A percentile compares a stretch with the other conserved stretches of the same genome.
Evolutionary conservation across 2,888 invertebrate species (phyloP).

Genomic region (Andrena dorsata): DNA sequence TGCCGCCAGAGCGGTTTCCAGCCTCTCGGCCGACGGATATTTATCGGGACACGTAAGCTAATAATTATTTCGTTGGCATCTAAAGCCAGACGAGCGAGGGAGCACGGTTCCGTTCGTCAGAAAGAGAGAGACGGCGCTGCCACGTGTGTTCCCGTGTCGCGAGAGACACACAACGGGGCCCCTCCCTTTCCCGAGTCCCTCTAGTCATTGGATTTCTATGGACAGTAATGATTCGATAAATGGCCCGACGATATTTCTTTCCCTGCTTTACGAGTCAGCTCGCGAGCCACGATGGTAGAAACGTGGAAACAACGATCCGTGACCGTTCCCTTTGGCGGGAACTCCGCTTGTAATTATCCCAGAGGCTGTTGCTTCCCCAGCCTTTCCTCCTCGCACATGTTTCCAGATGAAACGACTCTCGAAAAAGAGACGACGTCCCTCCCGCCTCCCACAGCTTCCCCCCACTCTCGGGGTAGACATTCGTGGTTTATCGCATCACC

Average conservation of each 20-base stretch:
- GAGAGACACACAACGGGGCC: not conserved
- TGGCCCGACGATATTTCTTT: conserved; percentile 72
- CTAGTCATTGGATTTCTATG: conserved; percentile 65
- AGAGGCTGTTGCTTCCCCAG: conserved; percentile 34
- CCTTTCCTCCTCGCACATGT: conserved; percentile 35
- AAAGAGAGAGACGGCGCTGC: conserved; percentile 3
- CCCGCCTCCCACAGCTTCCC: conserved; percentile 6
- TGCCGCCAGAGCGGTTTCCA: not conserved
- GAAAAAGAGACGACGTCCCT: conserved; percentile 19
- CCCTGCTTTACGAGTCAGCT: conserved; percentile 65
- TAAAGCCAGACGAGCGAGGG: conserved; percentile 40
- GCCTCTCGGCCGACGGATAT: conserved; percentile 31
- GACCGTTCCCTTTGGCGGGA: conserved; percentile 28
- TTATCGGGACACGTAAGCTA: conserved; percentile 46
- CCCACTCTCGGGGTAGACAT: conserved; percentile 14
- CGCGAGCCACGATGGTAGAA: conserved; percentile 15
- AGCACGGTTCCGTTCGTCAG: conserved; percentile 45
- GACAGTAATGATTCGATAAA: conserved; percentile 76
- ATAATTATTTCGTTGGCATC: conserved; percentile 61
- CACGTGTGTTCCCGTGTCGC: conserved; percentile 44
- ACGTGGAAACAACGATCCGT: conserved; percentile 36
- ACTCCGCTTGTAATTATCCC: conserved; percentile 64
- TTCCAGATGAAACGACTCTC: conserved; percentile 45
- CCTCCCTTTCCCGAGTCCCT: conserved; percentile 39
- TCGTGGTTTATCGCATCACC: conserved; percentile 66